Conservation (phyloP, 2,888 invertebrate species). For the Tyria jacobaeae region DNA sequence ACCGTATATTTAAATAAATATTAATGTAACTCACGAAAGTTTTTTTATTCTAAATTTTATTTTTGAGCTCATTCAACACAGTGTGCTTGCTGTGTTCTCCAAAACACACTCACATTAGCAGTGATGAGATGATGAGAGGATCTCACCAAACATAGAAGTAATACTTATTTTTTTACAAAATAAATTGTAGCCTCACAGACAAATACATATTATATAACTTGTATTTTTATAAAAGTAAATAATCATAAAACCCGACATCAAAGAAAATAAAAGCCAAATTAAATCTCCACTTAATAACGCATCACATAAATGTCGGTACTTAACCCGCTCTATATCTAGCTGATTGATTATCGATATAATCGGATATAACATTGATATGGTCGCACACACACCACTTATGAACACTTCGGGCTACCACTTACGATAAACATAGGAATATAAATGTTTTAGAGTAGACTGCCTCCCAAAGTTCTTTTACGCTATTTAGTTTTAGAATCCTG, state of each 20-base stretch:
- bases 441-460: conserved; percentile 20
- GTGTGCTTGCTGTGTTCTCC: no score
- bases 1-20: no score
- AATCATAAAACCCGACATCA: conserved; percentile 9
- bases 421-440: conserved; percentile 16
- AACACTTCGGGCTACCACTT: conserved; percentile 51
- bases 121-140: no score
- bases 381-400: conserved; percentile 53
- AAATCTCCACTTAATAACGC: conserved; percentile 42
- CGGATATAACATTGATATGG: conserved; percentile 43
- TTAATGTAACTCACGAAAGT: no score
- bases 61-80: no score
- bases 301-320: conserved; percentile 36
- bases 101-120: no score
- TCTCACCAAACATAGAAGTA: no score
- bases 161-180: no score
- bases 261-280: conserved; percentile 45
- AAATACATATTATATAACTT: neutral
- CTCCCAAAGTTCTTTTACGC: neutral
- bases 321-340: conserved; percentile 31
- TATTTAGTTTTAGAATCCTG: neutral
- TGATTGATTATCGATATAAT: conserved; percentile 51
- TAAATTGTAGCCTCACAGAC: neutral
- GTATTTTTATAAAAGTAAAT: neutral
- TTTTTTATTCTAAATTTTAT: no score